Conservation (phyloP, 2,113 vertebrate species). For the Tyrannus savana region DNA sequence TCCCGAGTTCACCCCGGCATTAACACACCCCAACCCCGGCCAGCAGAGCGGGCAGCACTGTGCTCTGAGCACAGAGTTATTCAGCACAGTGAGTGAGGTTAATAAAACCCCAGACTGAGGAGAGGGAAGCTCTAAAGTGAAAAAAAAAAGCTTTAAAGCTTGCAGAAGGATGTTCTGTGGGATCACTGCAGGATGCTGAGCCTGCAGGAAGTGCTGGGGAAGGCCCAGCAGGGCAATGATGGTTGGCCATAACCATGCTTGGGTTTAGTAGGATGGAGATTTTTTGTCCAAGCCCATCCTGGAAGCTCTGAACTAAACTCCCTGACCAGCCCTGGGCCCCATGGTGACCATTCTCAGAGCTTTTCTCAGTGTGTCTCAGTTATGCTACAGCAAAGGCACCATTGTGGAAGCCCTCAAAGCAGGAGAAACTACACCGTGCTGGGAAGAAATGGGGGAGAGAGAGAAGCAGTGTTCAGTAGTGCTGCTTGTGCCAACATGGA, state of each 20-base stretch:
- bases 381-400: neutral
- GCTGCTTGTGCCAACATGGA: neutral
- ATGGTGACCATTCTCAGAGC: neutral
- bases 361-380: neutral
- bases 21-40: neutral
- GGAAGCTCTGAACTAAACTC: neutral
- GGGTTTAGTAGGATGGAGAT: neutral
- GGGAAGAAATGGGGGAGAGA: neutral
- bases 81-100: neutral
- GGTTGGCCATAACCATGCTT: neutral
- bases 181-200: neutral
- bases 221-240: neutral
- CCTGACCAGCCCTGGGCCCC: neutral
- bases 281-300: neutral
- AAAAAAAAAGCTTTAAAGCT: neutral
- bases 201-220: neutral
- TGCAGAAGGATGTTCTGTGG: neutral
- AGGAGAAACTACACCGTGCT: neutral
- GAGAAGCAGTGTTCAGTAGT: neutral
- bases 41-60: fast-evolving
- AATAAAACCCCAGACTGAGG: neutral
- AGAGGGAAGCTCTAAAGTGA: neutral
- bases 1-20: neutral
- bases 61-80: neutral
- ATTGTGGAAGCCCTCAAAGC: neutral